Conservation (phyloP, 92 coral and sea anemone species). For the Pocillopora meandrina region DNA sequence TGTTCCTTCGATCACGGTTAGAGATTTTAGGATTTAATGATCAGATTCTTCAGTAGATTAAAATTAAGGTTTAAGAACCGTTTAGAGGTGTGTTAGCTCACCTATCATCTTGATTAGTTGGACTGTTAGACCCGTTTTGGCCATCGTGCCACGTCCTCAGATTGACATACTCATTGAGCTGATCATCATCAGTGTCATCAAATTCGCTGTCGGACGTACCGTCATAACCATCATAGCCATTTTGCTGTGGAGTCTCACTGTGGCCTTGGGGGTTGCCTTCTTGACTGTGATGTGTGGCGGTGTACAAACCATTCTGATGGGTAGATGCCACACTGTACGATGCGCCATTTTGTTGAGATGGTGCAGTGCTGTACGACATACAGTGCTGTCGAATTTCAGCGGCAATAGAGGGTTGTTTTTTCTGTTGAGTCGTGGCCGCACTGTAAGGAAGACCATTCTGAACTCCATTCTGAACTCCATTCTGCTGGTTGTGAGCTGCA, state of each 20-base stretch:
- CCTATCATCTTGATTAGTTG: constrained; percentile 39
- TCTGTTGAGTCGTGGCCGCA: not conserved
- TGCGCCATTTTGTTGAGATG: not conserved
- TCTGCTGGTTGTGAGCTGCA: not conserved
- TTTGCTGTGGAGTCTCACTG: constrained; percentile 10
- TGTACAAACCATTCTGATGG: constrained; percentile 16
- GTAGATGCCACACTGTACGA: not conserved
- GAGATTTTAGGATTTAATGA: not conserved
- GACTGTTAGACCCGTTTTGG: constrained; percentile 14
- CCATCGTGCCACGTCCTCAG: constrained; percentile 27
- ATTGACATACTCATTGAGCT: constrained; percentile 32
- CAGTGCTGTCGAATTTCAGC: too few species aligned
- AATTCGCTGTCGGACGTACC: constrained; percentile 36
- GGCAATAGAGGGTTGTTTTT: not conserved
- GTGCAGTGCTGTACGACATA: not conserved
- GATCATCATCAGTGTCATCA: constrained; percentile 30
- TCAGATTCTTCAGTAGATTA: not conserved
- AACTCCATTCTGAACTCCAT: not conserved
- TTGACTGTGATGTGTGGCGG: not conserved
- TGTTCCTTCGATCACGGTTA: too few species aligned
- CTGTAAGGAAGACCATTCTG: not conserved
- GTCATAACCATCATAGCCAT: constrained; percentile 37
- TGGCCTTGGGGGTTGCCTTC: not conserved
- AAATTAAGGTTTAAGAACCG: not conserved
- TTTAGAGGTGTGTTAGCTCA: constrained; percentile 25